These are phyloP conservation scores for Torymus aiolomorphi DNA, from an alignment of 2,888 invertebrate genomes.

Conservation along the genomic window DNA sequence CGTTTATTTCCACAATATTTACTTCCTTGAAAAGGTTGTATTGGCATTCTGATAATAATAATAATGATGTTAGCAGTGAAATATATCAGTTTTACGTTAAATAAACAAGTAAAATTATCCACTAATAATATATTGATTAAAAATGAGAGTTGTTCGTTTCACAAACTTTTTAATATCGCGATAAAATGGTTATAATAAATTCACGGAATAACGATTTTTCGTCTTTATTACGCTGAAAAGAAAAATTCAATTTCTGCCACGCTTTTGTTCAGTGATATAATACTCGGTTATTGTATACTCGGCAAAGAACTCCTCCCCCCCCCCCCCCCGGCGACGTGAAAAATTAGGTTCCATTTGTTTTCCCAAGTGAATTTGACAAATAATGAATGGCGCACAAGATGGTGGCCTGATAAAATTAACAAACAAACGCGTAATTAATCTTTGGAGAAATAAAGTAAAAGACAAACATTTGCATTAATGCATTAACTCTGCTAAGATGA, in stretches of 20 bases:
- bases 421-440: slow-evolving; percentile 41
- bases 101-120: too few species aligned
- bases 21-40: too few species aligned
- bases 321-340: slow-evolving; percentile 25
- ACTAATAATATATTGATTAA: too few species aligned
- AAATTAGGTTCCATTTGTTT: slow-evolving; percentile 46
- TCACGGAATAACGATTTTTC: slow-evolving; percentile 29
- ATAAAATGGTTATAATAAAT: slow-evolving; percentile 25
- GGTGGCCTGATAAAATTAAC: slow-evolving; percentile 30
- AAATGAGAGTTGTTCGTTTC: background rate
- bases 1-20: too few species aligned
- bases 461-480: background rate
- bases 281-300: slow-evolving; percentile 26
- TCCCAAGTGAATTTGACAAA: slow-evolving; percentile 46
- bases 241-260: slow-evolving; percentile 39
- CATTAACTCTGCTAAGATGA: background rate
- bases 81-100: too few species aligned
- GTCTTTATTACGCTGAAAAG: slow-evolving; percentile 34
- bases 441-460: slow-evolving; percentile 4
- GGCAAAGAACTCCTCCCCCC: slow-evolving; percentile 27
- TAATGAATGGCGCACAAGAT: slow-evolving; percentile 40
- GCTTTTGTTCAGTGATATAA: slow-evolving; percentile 46
- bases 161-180: background rate
- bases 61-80: too few species aligned
- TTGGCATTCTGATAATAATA: too few species aligned